Evolutionary conservation across 2,888 invertebrate genomes (phyloP).

Genomic region (Mythimna albipuncta): DNA sequence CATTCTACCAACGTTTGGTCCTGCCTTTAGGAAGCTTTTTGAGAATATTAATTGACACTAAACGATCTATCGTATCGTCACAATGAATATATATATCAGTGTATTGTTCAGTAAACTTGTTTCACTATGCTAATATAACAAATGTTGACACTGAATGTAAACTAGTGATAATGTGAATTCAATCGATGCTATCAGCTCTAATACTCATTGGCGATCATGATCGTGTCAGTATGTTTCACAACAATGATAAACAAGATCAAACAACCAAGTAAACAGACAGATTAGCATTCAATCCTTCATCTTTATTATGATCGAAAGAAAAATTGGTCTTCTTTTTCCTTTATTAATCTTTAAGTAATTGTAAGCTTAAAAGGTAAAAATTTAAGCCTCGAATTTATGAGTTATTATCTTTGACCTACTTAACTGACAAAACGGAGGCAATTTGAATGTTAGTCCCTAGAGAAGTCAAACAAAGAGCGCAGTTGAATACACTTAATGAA

Average conservation of each 20-base stretch:
- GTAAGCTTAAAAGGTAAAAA: constrained; percentile 59
- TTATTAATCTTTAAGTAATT: constrained; percentile 50
- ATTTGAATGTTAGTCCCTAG: constrained; percentile 45
- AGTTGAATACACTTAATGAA: constrained; percentile 33
- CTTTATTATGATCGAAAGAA: constrained; percentile 2
- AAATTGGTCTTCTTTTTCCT: constrained; percentile 31
- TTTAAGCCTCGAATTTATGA: constrained; percentile 59
- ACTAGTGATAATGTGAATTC: constrained; percentile 40
- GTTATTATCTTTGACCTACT: constrained; percentile 67
- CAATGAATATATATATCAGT: constrained; percentile 43
- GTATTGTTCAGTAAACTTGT: constrained; percentile 37
- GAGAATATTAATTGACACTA: constrained; percentile 43
- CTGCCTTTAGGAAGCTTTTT: constrained; percentile 40
- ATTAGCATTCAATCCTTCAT: constrained; percentile 20
- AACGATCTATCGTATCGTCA: constrained; percentile 26
- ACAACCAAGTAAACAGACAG: constrained; percentile 22
- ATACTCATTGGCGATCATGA: constrained; percentile 24
- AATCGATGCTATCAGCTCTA: constrained; percentile 37
- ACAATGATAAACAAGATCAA: constrained; percentile 50
- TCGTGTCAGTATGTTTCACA: constrained; percentile 33
- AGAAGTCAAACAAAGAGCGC: constrained; percentile 38
- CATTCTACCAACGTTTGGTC: constrained; percentile 26
- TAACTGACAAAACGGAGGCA: constrained; percentile 55
- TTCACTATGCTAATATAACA: constrained; percentile 35
- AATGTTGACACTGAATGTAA: constrained; percentile 41